Evolutionary conservation across 2,113 vertebrate species (phyloP).

Genomic region (Patagioenas fasciata): DNA sequence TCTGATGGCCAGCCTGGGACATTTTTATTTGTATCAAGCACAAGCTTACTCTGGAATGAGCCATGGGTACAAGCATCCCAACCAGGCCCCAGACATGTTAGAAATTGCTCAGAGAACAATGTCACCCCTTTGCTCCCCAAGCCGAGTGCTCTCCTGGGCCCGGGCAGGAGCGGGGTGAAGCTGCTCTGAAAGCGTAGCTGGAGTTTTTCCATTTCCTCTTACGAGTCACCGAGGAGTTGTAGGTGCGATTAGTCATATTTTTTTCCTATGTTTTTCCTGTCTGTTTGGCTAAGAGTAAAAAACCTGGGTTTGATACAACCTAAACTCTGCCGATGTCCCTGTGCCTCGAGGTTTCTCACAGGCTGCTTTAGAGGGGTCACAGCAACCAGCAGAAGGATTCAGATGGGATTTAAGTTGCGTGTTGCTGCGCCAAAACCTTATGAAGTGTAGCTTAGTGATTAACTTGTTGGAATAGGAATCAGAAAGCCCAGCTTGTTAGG

Average conservation of each 20-base stretch:
- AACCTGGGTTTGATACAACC: not conserved
- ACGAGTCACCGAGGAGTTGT: not conserved
- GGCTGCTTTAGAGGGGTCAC: not conserved
- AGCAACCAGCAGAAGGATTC: not conserved
- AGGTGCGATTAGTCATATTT: not conserved
- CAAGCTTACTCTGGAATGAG: not conserved
- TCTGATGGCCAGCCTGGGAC: not conserved
- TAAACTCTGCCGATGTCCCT: not conserved
- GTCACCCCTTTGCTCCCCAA: not conserved
- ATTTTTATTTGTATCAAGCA: not conserved
- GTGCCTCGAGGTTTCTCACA: not conserved
- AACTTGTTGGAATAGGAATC: not conserved
- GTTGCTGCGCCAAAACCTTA: not conserved
- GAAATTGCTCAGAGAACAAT: conserved; percentile 6
- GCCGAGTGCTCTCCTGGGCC: not conserved
- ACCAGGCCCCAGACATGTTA: not conserved
- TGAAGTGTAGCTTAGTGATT: not conserved
- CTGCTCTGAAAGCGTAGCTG: not conserved
- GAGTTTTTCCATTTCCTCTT: conserved; percentile 19
- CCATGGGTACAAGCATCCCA: not conserved
- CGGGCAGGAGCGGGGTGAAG: rapidly evolving
- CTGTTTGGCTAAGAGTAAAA: not conserved
- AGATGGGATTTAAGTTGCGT: not conserved
- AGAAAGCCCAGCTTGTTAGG: not conserved
- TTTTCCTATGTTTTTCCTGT: not conserved